phyloP scores from a whole-genome alignment of 2,888 invertebrate species.

The Pristionchus entomophagus region DNA sequence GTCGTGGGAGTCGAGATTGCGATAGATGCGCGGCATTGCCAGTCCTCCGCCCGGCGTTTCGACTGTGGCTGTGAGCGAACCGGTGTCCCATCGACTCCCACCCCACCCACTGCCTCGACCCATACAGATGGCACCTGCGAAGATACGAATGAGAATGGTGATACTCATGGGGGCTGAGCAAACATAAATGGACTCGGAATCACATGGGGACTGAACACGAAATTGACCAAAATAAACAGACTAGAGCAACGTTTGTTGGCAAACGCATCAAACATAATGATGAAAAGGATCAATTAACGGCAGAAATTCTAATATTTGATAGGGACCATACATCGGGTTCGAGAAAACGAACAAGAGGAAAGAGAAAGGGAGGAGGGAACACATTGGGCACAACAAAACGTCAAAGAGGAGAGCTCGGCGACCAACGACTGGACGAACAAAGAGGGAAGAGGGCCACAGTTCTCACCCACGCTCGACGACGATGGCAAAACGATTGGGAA shows the following conservation, averaged over 20 bases:
- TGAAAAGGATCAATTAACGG: too few species aligned
- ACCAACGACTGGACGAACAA: background rate
- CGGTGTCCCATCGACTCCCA: slow-evolving; percentile 43
- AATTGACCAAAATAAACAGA: background rate
- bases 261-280: too few species aligned
- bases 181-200: too few species aligned
- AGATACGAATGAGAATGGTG: background rate
- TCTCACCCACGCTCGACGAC: background rate
- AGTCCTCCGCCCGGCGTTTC: slow-evolving; percentile 36
- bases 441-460: background rate
- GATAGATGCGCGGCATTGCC: slow-evolving; percentile 42
- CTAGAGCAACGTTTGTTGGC: too few species aligned
- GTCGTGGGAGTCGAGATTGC: slow-evolving; percentile 25
- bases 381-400: background rate
- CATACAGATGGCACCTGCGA: background rate
- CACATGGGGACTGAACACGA: too few species aligned
- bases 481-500: background rate
- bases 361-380: background rate
- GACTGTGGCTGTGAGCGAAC: slow-evolving; percentile 39
- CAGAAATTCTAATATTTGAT: too few species aligned
- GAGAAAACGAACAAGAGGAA: background rate
- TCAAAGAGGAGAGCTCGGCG: too few species aligned
- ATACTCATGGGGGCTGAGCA: too few species aligned
- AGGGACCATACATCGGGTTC: too few species aligned
- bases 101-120: slow-evolving; percentile 27